Evolutionary conservation across 1,140 invertebrate genomes (phyloP).

Genomic region (Liolophura sinensis): DNA sequence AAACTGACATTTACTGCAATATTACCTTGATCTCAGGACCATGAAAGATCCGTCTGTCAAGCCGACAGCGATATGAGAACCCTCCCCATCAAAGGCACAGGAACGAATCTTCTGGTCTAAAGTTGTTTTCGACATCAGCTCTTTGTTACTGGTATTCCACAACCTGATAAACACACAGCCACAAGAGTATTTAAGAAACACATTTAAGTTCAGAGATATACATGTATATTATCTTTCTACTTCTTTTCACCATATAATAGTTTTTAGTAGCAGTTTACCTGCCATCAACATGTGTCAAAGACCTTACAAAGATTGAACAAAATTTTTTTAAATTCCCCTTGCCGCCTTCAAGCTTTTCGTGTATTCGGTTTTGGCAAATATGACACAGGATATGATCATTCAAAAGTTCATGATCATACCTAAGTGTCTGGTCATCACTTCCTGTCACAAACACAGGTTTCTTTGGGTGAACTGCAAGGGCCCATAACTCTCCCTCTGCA

Average conservation of each 20-base stretch:
- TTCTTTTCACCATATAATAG: too few species aligned
- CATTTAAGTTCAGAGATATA: too few species aligned
- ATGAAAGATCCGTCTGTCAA: conserved; percentile 55
- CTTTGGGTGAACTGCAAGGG: conserved; percentile 52
- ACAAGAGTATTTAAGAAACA: not conserved
- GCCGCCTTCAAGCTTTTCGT: too few species aligned
- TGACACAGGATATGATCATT: too few species aligned
- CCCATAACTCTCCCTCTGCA: conserved; percentile 59
- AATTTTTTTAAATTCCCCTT: too few species aligned
- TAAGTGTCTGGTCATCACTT: conserved; percentile 59
- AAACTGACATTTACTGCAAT: too few species aligned
- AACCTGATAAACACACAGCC: conserved; percentile 32
- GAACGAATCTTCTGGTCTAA: conserved; percentile 55
- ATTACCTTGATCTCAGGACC: conserved; percentile 51
- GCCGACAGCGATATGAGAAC: conserved; percentile 52
- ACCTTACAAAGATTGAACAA: too few species aligned
- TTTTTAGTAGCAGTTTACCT: too few species aligned
- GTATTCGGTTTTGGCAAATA: too few species aligned
- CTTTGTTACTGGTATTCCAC: conserved; percentile 53
- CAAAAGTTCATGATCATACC: conserved; percentile 27
- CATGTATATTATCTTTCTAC: too few species aligned
- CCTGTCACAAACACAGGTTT: conserved; percentile 58
- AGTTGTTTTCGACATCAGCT: conserved; percentile 47
- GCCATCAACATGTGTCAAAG: too few species aligned
- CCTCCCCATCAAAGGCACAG: conserved; percentile 56